phyloP scores from a whole-genome alignment of 1,140 invertebrate species.

The Microplitis demolitor region DNA sequence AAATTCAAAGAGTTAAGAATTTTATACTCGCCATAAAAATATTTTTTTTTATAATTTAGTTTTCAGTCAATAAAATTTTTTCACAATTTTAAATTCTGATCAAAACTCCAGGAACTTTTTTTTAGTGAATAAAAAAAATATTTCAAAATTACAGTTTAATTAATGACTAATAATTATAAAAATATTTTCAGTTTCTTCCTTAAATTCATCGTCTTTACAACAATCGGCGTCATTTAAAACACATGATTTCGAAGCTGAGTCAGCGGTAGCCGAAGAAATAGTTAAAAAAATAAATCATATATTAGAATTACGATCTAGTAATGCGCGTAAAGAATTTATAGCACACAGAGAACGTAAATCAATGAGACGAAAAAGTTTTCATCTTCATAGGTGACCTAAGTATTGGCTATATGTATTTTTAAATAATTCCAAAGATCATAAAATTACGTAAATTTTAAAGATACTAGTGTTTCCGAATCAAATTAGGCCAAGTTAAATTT shows the following conservation, averaged over 20 bases:
- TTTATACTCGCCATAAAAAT: too few species aligned
- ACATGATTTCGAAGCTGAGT: conserved; percentile 85
- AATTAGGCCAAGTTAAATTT: not conserved
- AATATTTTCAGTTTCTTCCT: conserved; percentile 47
- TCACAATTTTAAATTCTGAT: not conserved
- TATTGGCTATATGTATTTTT: conserved; percentile 29
- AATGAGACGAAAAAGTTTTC: conserved; percentile 64
- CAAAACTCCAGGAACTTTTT: too few species aligned
- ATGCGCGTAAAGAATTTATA: conserved; percentile 78
- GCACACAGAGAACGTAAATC: conserved; percentile 67
- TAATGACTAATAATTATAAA: conserved; percentile 1
- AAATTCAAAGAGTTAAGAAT: too few species aligned
- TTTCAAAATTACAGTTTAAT: not conserved
- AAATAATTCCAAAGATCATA: conserved; percentile 29
- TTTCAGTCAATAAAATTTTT: conserved; percentile 23
- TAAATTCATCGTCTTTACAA: conserved; percentile 54
- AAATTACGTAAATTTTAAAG: conserved; percentile 25
- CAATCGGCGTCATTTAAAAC: conserved; percentile 74
- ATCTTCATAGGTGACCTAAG: conserved; percentile 59
- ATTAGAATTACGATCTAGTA: conserved; percentile 78
- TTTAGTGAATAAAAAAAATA: not conserved
- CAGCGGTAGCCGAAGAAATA: conserved; percentile 76
- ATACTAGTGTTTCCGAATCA: not conserved
- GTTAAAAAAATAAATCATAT: conserved; percentile 88
- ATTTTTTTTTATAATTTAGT: not conserved